A percentile compares a stretch with the other conserved stretches of the same genome.
These are phyloP conservation scores for Trachelus stipa DNA, from an alignment of 2,888 invertebrate species.

Conservation along the genomic window DNA sequence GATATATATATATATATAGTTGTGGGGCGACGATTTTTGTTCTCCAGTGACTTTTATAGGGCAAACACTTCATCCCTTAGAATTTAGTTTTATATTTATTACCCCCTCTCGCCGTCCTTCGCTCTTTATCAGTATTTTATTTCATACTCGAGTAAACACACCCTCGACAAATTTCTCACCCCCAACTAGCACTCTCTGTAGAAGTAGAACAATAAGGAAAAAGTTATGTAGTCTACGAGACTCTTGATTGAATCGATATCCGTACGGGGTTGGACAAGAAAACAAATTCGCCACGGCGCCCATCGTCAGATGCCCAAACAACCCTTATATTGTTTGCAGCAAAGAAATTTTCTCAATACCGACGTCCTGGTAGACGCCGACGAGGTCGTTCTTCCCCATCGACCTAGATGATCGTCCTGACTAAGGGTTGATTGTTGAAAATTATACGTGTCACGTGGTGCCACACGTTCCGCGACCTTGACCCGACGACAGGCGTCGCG, in stretches of 20 bases:
- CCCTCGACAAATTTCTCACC: too few relatives aligned
- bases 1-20: not conserved
- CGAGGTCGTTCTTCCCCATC: too few relatives aligned
- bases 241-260: constrained; percentile 39
- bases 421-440: too few relatives aligned
- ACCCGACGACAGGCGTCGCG: constrained; percentile 6
- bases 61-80: constrained; percentile 15
- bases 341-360: too few relatives aligned
- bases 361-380: too few relatives aligned
- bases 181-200: too few relatives aligned
- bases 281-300: constrained; percentile 24
- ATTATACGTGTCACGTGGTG: too few relatives aligned
- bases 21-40: not conserved
- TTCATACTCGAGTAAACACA: not conserved
- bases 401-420: too few relatives aligned
- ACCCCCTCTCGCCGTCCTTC: constrained; percentile 14
- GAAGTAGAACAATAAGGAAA: not conserved
- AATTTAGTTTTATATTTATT: constrained; percentile 40
- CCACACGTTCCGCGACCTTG: constrained; percentile 9
- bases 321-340: too few relatives aligned
- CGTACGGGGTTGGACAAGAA: constrained; percentile 22
- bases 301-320: constrained; percentile 18
- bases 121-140: constrained; percentile 16
- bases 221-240: constrained; percentile 3
- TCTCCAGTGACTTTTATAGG: constrained; percentile 4